phyloP scores from a whole-genome alignment of 2,113 vertebrate species.

The Danionella cerebrum region DNA sequence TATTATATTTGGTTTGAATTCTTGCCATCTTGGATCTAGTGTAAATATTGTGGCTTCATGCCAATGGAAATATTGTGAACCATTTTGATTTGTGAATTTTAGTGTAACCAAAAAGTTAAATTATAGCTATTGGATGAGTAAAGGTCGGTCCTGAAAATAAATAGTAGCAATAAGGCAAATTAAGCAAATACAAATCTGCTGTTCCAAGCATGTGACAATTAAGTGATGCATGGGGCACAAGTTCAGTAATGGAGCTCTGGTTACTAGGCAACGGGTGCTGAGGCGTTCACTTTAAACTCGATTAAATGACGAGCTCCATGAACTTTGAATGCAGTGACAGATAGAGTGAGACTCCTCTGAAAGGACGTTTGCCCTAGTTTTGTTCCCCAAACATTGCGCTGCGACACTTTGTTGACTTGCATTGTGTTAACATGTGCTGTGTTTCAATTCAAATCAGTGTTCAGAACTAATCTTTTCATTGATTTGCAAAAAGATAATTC shows the following conservation, averaged over 20 bases:
- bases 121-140: no score
- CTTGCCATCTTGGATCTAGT: no score
- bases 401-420: neutral
- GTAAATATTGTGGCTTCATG: no score
- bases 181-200: no score
- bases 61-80: no score
- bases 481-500: neutral
- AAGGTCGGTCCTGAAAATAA: no score
- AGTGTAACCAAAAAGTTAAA: no score
- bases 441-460: neutral
- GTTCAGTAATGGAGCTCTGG: constrained; percentile 20
- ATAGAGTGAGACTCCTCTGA: constrained; percentile 41
- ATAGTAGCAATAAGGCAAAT: no score
- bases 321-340: constrained; percentile 1
- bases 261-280: constrained; percentile 45
- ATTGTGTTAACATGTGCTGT: neutral
- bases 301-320: constrained; percentile 38
- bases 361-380: constrained; percentile 36
- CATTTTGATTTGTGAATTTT: no score
- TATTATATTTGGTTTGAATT: no score
- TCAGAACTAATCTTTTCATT: neutral
- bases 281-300: constrained; percentile 32
- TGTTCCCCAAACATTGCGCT: neutral
- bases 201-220: constrained; percentile 24
- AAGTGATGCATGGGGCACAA: neutral